Evolutionary conservation across 2,888 invertebrate species (phyloP).

Genomic region (Melitaea athalia): DNA sequence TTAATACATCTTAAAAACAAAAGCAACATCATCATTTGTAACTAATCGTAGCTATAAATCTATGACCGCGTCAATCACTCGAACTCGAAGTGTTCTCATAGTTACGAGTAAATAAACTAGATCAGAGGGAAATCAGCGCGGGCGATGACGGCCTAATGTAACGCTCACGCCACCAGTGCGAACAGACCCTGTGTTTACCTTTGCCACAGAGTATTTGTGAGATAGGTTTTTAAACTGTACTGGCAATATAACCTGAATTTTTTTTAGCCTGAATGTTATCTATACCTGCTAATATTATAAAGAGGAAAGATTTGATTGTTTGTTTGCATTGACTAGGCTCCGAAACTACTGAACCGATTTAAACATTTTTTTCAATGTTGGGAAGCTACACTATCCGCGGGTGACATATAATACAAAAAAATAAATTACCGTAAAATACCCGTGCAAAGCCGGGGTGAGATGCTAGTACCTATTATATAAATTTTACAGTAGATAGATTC

Average conservation of each 20-base stretch:
- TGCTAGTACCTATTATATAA: no score
- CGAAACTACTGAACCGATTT: no score
- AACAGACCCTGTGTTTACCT: slow-evolving; percentile 51
- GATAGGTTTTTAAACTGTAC: neutral
- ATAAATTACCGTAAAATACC: no score
- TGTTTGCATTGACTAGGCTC: no score
- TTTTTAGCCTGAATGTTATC: neutral
- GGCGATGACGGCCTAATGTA: slow-evolving; percentile 59
- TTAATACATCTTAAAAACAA: neutral
- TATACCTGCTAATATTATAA: no score
- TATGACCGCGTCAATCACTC: slow-evolving; percentile 19
- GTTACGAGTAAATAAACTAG: slow-evolving; percentile 35
- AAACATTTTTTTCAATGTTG: no score
- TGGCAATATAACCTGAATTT: neutral
- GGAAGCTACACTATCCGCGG: no score
- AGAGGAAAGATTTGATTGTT: no score
- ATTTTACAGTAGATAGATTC: no score
- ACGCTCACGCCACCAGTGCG: slow-evolving; percentile 50
- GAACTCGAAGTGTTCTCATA: slow-evolving; percentile 17
- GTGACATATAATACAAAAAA: no score
- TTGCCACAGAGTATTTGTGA: slow-evolving; percentile 41
- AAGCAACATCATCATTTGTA: neutral
- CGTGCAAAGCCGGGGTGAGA: no score
- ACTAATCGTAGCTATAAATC: slow-evolving; percentile 4
- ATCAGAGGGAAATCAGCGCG: slow-evolving; percentile 31